Percentiles rank a stretch among this genome's conserved stretches.
Conservation (phyloP, 2,113 vertebrate species). For the Lampris incognitus region DNA sequence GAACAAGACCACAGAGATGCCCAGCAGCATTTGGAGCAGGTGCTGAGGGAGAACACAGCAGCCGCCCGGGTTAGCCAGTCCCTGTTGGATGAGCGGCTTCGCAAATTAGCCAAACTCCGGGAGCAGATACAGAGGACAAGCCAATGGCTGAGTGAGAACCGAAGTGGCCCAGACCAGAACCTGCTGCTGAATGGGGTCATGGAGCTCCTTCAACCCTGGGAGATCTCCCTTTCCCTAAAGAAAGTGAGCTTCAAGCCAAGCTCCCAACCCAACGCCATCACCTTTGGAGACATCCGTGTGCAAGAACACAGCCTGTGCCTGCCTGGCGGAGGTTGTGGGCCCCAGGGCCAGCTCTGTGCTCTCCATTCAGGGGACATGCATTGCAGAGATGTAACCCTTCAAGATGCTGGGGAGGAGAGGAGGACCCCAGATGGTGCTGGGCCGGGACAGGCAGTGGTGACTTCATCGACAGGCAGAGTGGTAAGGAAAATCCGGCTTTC, state of each 20-base stretch:
- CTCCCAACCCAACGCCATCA: slow-evolving; percentile 68
- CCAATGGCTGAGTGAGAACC: slow-evolving; percentile 31
- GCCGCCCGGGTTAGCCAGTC: slow-evolving; percentile 71
- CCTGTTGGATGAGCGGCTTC: slow-evolving; percentile 73
- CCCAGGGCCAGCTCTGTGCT: slow-evolving; percentile 70
- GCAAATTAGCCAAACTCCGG: slow-evolving; percentile 68
- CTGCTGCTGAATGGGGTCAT: slow-evolving; percentile 68
- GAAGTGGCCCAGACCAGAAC: slow-evolving; percentile 45
- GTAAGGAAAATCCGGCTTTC: slow-evolving; percentile 78
- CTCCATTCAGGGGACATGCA: slow-evolving; percentile 69
- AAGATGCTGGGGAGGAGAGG: slow-evolving; percentile 37
- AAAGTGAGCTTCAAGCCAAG: slow-evolving; percentile 81
- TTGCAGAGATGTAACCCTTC: slow-evolving; percentile 42
- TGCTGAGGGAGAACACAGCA: slow-evolving; percentile 77
- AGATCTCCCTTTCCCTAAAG: slow-evolving; percentile 78
- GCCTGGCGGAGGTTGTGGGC: slow-evolving; percentile 62
- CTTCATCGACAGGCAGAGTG: slow-evolving; percentile 54
- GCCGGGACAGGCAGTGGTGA: slow-evolving; percentile 36
- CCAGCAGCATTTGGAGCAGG: slow-evolving; percentile 75
- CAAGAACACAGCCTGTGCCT: slow-evolving; percentile 74
- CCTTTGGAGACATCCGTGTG: slow-evolving; percentile 79
- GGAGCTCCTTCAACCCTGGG: slow-evolving; percentile 78
- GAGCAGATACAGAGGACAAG: slow-evolving; percentile 56
- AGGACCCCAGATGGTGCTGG: slow-evolving; percentile 35
- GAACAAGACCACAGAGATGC: slow-evolving; percentile 80